Evolutionary conservation across 1,140 invertebrate genomes (phyloP), one percentile per base, ranked within the genome.

Genomic region (Drosophila nigromelanica): DNA sequence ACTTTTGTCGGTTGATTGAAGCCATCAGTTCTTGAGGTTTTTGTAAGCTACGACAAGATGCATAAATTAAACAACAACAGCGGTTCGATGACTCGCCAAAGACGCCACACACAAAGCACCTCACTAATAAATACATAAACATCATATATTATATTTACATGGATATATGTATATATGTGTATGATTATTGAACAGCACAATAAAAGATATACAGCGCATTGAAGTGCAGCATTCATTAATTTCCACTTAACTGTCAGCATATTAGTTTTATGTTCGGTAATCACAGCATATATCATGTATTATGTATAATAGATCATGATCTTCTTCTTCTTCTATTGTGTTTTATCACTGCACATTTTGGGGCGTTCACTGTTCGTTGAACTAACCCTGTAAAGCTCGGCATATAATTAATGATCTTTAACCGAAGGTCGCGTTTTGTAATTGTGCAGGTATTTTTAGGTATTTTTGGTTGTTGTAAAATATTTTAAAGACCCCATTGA

Each of bases 1-100:
- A 39, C 14, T 60, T 48, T 73, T 52, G 63, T 60, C 47, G 60
- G 61, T 55, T 73, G 73, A 62, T 78, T 72, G 61, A 76, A 72
- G 76, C 61, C 76, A 62, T 75, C 67, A 72, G 73, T 78, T 78
- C 73, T 76, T 72, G 52, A 56, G 61, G 45, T 59, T 66, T 71
- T 75, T 75, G 60, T 77, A 56, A 55, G 27, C 30, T 15, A 52
- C 37, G 30, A 47, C 55, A 37, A 73, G 55, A 60, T 74, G 74
- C 74, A 77, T 74, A 77, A 77, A 64, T 77, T 74, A 69, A 27
- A 56, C 24, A 47, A 70, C 35, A 18, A 35, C 58, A 51, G 27
- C 30, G 63, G 63, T 73, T 73, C 70, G 56, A 73, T 73, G 70
- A 68, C 64, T 73, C 48, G 56, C 24, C 63, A 56, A 61, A 66